These are phyloP conservation scores for Stenoptilia bipunctidactyla DNA, from an alignment of 2,888 invertebrate species.

Conservation along the genomic window DNA sequence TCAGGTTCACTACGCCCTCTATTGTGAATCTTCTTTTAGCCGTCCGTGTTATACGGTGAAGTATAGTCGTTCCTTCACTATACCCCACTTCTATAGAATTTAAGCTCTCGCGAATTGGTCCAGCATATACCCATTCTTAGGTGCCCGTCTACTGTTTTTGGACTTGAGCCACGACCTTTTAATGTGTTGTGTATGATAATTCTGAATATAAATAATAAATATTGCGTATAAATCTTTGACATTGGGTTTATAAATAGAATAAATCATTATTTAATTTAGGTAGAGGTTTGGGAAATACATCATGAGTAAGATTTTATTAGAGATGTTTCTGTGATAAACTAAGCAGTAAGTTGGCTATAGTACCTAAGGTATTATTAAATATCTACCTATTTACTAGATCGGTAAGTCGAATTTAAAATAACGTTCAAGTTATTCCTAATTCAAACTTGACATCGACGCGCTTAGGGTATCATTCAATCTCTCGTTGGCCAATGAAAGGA, in stretches of 20 bases:
- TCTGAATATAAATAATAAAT: background rate
- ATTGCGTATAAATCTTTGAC: background rate
- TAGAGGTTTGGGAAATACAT: too few species aligned
- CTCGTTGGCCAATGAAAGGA: constrained; percentile 46
- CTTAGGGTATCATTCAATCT: constrained; percentile 48
- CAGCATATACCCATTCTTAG: background rate
- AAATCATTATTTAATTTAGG: background rate
- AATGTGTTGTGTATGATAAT: background rate
- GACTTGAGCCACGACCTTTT: constrained; percentile 1
- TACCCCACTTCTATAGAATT: constrained; percentile 10
- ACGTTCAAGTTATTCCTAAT: constrained; percentile 19
- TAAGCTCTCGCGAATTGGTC: constrained; percentile 16
- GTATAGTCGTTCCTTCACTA: constrained; percentile 6
- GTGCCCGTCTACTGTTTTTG: constrained; percentile 1
- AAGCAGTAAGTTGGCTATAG: too few species aligned
- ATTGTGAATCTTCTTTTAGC: constrained; percentile 26
- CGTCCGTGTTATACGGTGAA: constrained; percentile 22
- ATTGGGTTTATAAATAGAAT: background rate
- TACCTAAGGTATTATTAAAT: too few species aligned
- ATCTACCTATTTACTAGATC: too few species aligned
- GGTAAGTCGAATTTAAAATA: background rate
- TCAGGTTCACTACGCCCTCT: constrained; percentile 20
- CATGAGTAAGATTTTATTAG: too few species aligned
- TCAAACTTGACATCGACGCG: constrained; percentile 38
- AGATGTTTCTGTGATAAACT: too few species aligned